Base-by-base conservation (phyloP, 2,113 vertebrate species). In the Neomonachus schauinslandi region DNA sequence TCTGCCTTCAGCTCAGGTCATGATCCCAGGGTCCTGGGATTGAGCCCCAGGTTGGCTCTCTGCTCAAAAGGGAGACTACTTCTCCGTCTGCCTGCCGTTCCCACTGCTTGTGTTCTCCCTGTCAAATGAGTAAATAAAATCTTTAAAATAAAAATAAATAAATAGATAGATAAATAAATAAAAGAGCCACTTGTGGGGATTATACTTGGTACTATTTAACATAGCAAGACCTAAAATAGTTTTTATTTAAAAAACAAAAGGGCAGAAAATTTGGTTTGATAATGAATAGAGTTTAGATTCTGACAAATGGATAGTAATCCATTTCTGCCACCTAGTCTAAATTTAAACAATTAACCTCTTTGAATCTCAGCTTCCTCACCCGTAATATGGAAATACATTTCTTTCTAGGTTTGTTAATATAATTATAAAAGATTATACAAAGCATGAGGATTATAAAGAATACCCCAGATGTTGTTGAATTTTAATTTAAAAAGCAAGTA, bases 321-420 rank as follows among this genome's bases (percentile, higher is more conserved):
- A 71, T 10, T 11, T 95, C 57, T 90, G 19, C 24, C 51, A 86
- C 51, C 80, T 26, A 69, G 31, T 69, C 18, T 91, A 53, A 79
- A 65, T n/a, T 90, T 91, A 84, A 90, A 49, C 24, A 59, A 28
- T 81, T 95, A 86, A 80, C 51, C 21, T 90, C n/a, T n/a, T 76
- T 90, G 57, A 76, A 74, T 24, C 39, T 61, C 51, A 69, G 39
- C 26, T 80, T 91, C 49, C 74, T 71, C 61, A 71, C 67, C 24
- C 91, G 0, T 65, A 85, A 59, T 69, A 91, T 2, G 11, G 67
- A 74, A 89, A 92, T 71, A 39, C 86, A 85, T 79, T 79, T 86
- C 31, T 71, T 71, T 65, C 31, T 4, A 86, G 42, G 39, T 71
- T 39, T 80, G 22, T 79, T 83, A 76, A 72, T 88, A 72, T 83